Conservation (phyloP, 2,113 vertebrate species). For the Gymnocephalus cernua region DNA sequence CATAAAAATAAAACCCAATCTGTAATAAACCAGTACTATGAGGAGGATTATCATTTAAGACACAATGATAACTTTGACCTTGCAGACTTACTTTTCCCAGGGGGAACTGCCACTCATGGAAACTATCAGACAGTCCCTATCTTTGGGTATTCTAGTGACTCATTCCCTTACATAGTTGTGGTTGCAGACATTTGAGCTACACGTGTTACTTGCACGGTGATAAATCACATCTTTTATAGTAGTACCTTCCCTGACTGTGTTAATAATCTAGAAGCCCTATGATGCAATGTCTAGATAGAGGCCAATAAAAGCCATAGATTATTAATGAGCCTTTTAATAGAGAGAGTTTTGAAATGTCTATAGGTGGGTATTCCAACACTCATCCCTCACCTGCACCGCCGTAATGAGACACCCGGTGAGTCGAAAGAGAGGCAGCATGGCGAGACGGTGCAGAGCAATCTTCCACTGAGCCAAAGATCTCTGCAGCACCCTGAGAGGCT, state of each 20-base stretch:
- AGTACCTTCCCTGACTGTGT: neutral
- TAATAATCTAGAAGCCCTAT: conserved; percentile 10
- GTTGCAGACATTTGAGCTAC: neutral
- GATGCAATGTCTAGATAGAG: conserved; percentile 4
- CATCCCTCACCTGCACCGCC: neutral
- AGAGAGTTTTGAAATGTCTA: conserved; percentile 28
- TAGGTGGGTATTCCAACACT: conserved; percentile 4
- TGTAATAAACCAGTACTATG: neutral
- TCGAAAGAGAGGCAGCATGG: conserved; percentile 32
- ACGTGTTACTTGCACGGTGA: neutral
- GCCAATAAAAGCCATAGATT: conserved; percentile 16
- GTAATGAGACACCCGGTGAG: conserved; percentile 40
- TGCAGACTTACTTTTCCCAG: neutral
- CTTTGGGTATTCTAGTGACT: neutral
- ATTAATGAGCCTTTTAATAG: conserved; percentile 37
- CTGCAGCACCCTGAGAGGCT: conserved; percentile 40
- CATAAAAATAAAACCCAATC: neutral
- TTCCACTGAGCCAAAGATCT: conserved; percentile 56
- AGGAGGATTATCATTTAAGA: neutral
- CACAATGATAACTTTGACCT: neutral
- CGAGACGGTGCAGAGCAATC: conserved; percentile 25
- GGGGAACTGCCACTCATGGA: neutral
- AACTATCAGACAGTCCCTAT: neutral
- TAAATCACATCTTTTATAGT: neutral
- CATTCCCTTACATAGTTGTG: neutral